Conservation (phyloP, 2,888 invertebrate species). For the Dorcus hopei region DNA sequence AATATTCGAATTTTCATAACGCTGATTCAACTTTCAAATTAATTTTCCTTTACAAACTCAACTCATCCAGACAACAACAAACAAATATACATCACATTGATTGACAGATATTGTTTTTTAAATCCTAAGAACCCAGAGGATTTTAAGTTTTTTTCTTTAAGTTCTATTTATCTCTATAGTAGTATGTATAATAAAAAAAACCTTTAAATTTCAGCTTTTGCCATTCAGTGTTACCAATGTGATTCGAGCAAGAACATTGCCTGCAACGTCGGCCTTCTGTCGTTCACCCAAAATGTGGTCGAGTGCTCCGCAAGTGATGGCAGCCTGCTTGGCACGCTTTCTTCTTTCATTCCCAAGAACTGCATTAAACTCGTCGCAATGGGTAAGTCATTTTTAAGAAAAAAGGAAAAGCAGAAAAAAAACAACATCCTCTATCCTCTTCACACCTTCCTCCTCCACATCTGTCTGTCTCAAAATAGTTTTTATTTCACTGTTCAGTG, state of each 20-base stretch:
- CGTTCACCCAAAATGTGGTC: constrained; percentile 35
- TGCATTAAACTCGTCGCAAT: constrained; percentile 37
- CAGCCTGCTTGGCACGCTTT: constrained; percentile 23
- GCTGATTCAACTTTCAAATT: too few species aligned
- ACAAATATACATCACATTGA: too few species aligned
- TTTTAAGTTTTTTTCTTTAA: too few species aligned
- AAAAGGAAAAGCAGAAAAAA: too few species aligned
- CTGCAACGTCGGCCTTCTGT: constrained; percentile 38
- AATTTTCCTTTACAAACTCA: too few species aligned
- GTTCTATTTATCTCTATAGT: too few species aligned
- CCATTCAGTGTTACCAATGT: constrained; percentile 27
- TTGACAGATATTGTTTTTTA: too few species aligned
- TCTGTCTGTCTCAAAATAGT: neutral
- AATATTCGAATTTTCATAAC: too few species aligned
- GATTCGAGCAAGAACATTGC: constrained; percentile 34
- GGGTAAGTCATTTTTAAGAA: constrained; percentile 36
- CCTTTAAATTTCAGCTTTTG: constrained; percentile 20
- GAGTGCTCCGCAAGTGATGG: constrained; percentile 34
- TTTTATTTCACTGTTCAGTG: too few species aligned
- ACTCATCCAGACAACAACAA: too few species aligned
- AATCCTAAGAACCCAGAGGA: too few species aligned
- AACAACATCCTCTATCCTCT: too few species aligned
- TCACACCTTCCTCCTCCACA: neutral
- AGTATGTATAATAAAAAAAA: neutral
- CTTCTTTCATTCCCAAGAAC: constrained; percentile 25